A percentile compares a stretch with the other conserved stretches of the same genome.
These are phyloP conservation scores for Elgaria multicarinata DNA, from an alignment of 2,113 vertebrate species.

Conservation along the genomic window DNA sequence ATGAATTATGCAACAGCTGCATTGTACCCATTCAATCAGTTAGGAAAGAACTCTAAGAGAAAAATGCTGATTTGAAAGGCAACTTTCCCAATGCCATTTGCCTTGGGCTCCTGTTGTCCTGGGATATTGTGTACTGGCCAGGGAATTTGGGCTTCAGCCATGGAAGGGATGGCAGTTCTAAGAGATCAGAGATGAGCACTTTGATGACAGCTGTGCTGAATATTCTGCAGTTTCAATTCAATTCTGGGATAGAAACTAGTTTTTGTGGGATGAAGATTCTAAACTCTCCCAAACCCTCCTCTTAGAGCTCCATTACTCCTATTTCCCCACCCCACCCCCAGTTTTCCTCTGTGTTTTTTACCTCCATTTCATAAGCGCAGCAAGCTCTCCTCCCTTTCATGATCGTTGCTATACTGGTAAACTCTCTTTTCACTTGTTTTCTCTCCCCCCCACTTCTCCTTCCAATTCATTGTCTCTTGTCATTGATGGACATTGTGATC, in stretches of 20 bases:
- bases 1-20: slow-evolving; percentile 21
- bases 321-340: no score
- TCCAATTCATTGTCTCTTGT: no score
- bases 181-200: neutral
- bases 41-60: neutral
- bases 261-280: neutral
- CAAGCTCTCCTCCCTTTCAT: no score
- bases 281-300: neutral
- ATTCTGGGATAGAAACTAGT: neutral
- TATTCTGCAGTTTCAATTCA: neutral
- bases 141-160: neutral
- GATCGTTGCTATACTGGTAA: no score
- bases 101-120: neutral
- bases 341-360: no score
- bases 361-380: no score
- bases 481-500: no score
- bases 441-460: no score
- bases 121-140: neutral
- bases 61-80: slow-evolving; percentile 10
- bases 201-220: neutral
- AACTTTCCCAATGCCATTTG: neutral
- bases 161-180: neutral
- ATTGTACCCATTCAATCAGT: neutral
- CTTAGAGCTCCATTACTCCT: no score
- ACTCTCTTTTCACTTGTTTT: no score